phyloP scores from a whole-genome alignment of 2,113 vertebrate genomes.

The Mola mola region DNA sequence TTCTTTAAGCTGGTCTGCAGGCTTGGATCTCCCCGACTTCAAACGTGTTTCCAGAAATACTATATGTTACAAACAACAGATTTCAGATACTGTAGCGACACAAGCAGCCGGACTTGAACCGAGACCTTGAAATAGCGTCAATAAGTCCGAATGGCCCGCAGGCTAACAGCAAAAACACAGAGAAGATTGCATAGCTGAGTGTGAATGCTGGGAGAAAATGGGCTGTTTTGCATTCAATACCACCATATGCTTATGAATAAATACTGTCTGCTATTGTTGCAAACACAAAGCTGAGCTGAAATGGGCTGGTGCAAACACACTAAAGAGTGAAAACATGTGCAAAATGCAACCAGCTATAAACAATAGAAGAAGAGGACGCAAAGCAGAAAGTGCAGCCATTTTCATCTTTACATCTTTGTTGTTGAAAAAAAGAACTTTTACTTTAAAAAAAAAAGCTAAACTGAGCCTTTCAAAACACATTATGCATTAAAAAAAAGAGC shows the following conservation, averaged over 20 bases:
- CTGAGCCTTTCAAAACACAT: not conserved
- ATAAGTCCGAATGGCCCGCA: slow-evolving; percentile 9
- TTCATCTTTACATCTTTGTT: not conserved
- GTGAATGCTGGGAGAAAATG: slow-evolving; percentile 23
- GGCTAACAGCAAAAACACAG: slow-evolving; percentile 31
- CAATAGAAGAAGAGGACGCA: not conserved
- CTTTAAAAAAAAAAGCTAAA: not conserved
- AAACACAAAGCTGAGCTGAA: slow-evolving; percentile 26
- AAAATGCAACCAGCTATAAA: not conserved
- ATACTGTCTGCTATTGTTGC: slow-evolving; percentile 23
- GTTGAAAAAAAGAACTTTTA: not conserved
- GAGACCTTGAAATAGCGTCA: slow-evolving; percentile 24
- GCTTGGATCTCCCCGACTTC: too few species aligned
- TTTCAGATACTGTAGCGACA: not conserved
- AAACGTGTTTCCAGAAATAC: not conserved
- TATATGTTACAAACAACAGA: not conserved
- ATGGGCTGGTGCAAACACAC: slow-evolving; percentile 9
- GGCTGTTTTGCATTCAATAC: slow-evolving; percentile 46
- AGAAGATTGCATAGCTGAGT: slow-evolving; percentile 47
- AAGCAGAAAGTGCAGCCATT: slow-evolving; percentile 1
- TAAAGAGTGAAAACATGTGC: slow-evolving; percentile 23
- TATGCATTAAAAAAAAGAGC: not conserved
- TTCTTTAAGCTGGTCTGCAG: slow-evolving; percentile 4
- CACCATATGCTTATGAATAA: slow-evolving; percentile 42
- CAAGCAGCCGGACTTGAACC: too few species aligned